Conservation (phyloP, 1,140 invertebrate genomes). For the Drosophila repleta region DNA sequence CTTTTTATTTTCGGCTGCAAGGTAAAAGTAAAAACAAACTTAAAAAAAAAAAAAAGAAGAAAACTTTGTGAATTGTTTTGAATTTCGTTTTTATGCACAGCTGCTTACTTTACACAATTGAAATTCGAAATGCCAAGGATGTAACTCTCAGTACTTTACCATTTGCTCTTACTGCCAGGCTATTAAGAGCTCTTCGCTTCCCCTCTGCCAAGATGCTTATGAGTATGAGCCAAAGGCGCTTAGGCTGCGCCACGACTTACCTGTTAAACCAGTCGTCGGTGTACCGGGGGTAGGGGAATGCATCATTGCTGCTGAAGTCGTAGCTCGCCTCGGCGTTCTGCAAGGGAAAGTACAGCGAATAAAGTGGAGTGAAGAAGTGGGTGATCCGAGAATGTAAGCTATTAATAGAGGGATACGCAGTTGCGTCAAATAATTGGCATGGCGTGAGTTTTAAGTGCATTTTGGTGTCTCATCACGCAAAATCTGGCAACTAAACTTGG, state of each 20-base stretch:
- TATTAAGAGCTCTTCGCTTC: neutral
- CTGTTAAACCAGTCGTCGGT: slow-evolving; percentile 99
- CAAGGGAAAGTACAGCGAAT: slow-evolving; percentile 6
- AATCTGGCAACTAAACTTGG: neutral
- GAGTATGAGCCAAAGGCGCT: slow-evolving; percentile 27
- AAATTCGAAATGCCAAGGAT: neutral
- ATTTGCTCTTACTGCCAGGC: neutral
- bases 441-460: slow-evolving; percentile 34
- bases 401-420: neutral
- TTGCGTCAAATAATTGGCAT: slow-evolving; percentile 2
- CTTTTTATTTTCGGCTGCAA: neutral
- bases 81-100: neutral
- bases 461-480: slow-evolving; percentile 25
- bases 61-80: neutral
- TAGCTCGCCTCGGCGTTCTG: slow-evolving; percentile 98
- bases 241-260: slow-evolving; percentile 85
- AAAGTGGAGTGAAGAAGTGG: no score
- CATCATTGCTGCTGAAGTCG: slow-evolving; percentile 99
- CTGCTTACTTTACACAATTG: neutral
- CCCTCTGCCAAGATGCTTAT: slow-evolving; percentile 2
- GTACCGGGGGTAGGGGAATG: slow-evolving; percentile 97
- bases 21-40: slow-evolving; percentile 1
- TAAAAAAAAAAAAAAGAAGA: neutral
- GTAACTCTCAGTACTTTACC: neutral
- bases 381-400: neutral